Evolutionary conservation across 2,888 invertebrate genomes (phyloP), one percentile per base, ranked within the genome.

Genomic region (Loripinus fragilis): DNA sequence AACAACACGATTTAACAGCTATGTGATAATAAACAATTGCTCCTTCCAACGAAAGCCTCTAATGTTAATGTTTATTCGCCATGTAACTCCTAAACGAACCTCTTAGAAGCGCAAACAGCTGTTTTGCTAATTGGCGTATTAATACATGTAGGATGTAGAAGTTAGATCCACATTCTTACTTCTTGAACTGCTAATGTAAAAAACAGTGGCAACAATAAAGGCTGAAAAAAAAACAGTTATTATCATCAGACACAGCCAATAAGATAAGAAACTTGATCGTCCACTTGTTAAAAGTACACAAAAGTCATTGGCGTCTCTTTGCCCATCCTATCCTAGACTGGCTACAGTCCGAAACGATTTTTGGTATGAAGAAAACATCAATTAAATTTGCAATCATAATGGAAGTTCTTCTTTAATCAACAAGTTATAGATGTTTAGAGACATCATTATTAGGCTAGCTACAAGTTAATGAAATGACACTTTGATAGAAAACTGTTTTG

Each of bases 81-180:
- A 7, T 33, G 60, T 17, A 33, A 17, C 60, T 33, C 33, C 60
- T 28, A 20, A 45, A 45, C 45, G 15, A 45, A 25, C 28, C 33
- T 30, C 60, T 60, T 60, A 60, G 60, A 60, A 60, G 33, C 33
- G 23, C 60, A 33, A 28, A 60, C 60, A 60, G 30, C 60, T 60
- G 60, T 30, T 60, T 33, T 33, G 28, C 8, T 33, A 60, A 60
- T 60, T 60, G 60, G 33, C 33, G 28, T 60, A 33, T 33, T 60
- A 25, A 33, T 60, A 33, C 28, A 28, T 60, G 33, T 33, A 28
- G 60, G 28, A n/a, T 33, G n/a, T 33, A 33, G 20, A 30, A 23
- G 30, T 60, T 60, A 60, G 45, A 45, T 45, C 60, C 33, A 60
- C 60, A 60, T 60, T 60, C 60, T 60, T 60, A 60, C 60, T 33